Base-by-base conservation (phyloP, 2,797 vertebrate genomes). In the Rhadinocentrus ornatus region DNA sequence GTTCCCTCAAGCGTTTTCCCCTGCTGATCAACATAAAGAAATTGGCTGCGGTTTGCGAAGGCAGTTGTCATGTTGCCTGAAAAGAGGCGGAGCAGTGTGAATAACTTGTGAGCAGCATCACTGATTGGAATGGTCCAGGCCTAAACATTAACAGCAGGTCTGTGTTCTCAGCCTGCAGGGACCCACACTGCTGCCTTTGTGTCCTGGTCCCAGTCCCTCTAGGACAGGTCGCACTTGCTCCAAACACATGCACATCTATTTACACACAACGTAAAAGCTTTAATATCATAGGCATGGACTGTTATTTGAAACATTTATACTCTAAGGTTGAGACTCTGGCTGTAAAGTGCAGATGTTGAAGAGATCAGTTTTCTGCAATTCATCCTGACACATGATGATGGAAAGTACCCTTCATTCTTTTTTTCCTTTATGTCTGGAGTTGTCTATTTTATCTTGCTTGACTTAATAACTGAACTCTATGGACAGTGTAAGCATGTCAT, bases 101-200 rank as follows among this genome's bases (percentile, higher is more conserved):
- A 71, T 50, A 34, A 61, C 71, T 56, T 31, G 69, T 71, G 74
- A 78, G 78, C 65, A 52, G 16, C 41, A 48, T 59, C 10, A 12
- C 71, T 76, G 75, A 80, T 83, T 63, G 62, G 64, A 78, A 65
- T 13, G 61, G 77, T 62, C 66, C 41, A 68, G 65, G 66, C 74
- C 62, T 73, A 68, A 86, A 79, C 79, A 82, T 85, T 81, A 89
- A 93, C 91, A 91, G 88, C 74, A 20, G 44, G 60, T 67, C 86
- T 91, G 90, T 93, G 83, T 90, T 90, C 85, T 75, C 75, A 52
- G 77, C 78, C 57, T 54, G 68, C 75, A 46, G 65, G 50, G 66
- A 29, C 66, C 69, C 76, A 92, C 90, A 91, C 90, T 91, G 76
- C 82, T 16, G 78, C 81, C 91, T 92, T 92, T 93, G 89, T 92